phyloP scores from a whole-genome alignment of 1,140 invertebrate genomes.

The Drosophila truncata region DNA sequence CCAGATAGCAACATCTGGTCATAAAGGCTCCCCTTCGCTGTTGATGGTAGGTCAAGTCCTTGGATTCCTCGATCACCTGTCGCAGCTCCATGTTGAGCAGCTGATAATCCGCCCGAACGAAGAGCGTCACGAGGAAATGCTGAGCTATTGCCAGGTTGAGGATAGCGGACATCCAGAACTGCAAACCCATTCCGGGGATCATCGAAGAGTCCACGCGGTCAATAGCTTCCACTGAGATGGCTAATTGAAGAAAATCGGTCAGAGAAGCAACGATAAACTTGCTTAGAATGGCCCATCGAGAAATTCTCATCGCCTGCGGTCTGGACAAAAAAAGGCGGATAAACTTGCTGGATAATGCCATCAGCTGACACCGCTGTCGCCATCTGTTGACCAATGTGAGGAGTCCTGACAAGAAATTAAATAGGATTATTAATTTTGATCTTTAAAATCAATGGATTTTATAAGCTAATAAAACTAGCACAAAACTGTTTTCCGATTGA shows the following conservation, averaged over 20 bases:
- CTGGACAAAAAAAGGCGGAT: background rate
- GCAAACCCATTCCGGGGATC: background rate
- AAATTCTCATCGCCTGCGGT: constrained; percentile 1
- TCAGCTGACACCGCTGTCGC: background rate
- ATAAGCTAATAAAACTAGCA: too few species aligned
- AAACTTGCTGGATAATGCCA: background rate
- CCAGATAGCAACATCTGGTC: constrained; percentile 34
- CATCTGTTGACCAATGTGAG: constrained; percentile 7
- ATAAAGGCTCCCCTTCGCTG: constrained; percentile 9
- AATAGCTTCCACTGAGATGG: background rate
- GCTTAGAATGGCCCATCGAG: constrained; percentile 6
- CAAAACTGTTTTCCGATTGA: too few species aligned
- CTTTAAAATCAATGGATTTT: too few species aligned
- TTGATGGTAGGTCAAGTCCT: background rate
- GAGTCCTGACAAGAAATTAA: background rate
- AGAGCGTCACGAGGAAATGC: constrained; percentile 9
- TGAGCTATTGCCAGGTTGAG: constrained; percentile 20
- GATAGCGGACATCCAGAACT: background rate
- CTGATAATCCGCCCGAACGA: constrained; percentile 17
- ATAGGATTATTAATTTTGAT: background rate
- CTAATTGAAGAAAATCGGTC: constrained; percentile 12
- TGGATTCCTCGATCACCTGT: constrained; percentile 9
- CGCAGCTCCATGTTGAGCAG: constrained; percentile 20
- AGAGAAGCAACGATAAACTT: background rate
- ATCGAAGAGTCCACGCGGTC: background rate